A percentile compares a stretch with the other conserved stretches of the same genome.
Evolutionary conservation across 1,140 invertebrate species (phyloP).

Genomic region (Papilio helenus): DNA sequence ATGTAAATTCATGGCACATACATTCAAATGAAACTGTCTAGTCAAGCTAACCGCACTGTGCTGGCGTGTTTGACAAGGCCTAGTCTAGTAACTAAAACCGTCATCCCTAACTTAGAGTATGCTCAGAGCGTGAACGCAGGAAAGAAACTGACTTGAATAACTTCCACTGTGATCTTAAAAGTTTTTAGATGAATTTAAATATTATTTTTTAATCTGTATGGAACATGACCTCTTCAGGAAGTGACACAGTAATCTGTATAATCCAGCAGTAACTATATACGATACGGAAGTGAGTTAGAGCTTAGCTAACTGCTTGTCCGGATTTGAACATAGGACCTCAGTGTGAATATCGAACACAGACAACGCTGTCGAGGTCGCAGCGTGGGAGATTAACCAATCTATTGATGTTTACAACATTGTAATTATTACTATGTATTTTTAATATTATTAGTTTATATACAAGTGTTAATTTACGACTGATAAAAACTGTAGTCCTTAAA

Average conservation of each 20-base stretch:
- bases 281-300: neutral
- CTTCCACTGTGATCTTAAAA: neutral
- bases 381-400: slow-evolving; percentile 13
- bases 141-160: neutral
- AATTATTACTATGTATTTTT: neutral
- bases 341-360: neutral
- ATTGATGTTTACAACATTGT: neutral
- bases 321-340: slow-evolving; percentile 13
- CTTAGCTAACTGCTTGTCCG: slow-evolving; percentile 22
- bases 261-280: neutral
- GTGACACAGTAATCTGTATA: neutral
- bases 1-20: too few relatives aligned
- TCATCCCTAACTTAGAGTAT: too few relatives aligned
- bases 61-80: too few relatives aligned
- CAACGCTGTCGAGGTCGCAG: neutral
- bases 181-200: neutral
- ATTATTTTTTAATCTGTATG: neutral
- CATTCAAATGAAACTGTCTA: too few relatives aligned
- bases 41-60: too few relatives aligned
- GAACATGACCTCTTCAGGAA: neutral
- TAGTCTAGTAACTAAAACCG: too few relatives aligned
- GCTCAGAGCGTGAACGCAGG: too few relatives aligned
- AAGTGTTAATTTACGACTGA: too few relatives aligned
- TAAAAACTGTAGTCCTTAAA: too few relatives aligned
- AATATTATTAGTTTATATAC: too few relatives aligned